Percentiles rank a stretch among this genome's conserved stretches.
Evolutionary conservation across 1,140 invertebrate species (phyloP).

Genomic region (Drosophila pallidifrons): DNA sequence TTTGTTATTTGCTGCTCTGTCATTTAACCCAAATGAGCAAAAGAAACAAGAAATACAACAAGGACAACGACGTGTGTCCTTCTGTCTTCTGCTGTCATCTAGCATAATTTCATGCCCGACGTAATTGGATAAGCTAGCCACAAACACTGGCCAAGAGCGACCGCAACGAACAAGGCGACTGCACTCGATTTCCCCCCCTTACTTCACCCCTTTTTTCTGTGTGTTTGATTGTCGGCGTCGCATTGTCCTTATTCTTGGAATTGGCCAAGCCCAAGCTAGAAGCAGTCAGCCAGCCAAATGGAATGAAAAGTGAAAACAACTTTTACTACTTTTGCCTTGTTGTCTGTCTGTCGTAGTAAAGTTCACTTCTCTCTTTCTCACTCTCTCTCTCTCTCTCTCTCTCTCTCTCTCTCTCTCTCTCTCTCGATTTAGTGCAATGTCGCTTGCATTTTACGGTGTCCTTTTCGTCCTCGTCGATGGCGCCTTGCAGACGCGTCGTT

Average conservation of each 20-base stretch:
- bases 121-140: conserved; percentile 38
- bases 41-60: background rate
- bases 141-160: conserved; percentile 8
- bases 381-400: no score
- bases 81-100: conserved; percentile 12
- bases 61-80: conserved; percentile 6
- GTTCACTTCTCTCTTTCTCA: no score
- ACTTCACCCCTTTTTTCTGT: background rate
- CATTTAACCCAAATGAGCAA: conserved; percentile 6
- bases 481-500: conserved; percentile 71
- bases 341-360: conserved; percentile 20
- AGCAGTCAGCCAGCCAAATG: conserved; percentile 11
- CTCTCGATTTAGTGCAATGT: conserved; percentile 10
- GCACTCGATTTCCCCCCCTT: conserved; percentile 24
- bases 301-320: conserved; percentile 83
- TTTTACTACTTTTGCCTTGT: conserved; percentile 66
- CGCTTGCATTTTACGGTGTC: conserved; percentile 54
- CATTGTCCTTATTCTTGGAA: conserved; percentile 70
- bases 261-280: conserved; percentile 49
- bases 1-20: background rate
- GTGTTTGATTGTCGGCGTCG: conserved; percentile 54
- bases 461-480: conserved; percentile 47
- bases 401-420: no score
- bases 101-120: conserved; percentile 32
- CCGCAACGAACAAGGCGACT: conserved; percentile 7